A percentile compares a stretch with the other conserved stretches of the same genome.
phyloP scores from a whole-genome alignment of 23 tunicate species.

The Phallusia fumigata region DNA sequence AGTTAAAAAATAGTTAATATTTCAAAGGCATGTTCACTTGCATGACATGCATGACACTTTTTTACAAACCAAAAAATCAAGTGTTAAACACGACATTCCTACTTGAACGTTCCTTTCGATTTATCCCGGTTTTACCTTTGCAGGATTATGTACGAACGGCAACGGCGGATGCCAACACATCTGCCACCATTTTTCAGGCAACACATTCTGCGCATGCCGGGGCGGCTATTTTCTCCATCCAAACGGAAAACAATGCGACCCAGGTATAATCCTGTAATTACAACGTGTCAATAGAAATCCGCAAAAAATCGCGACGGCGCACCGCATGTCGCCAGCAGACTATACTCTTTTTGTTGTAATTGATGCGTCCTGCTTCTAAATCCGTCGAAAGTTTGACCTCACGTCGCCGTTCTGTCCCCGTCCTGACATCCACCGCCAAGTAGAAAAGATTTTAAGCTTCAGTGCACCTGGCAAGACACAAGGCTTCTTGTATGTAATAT shows the following conservation, averaged over 20 bases:
- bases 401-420: not conserved
- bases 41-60: too few relatives aligned
- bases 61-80: too few relatives aligned
- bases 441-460: too few relatives aligned
- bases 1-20: too few relatives aligned
- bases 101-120: too few relatives aligned
- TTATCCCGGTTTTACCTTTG: not conserved
- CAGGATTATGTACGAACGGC: conserved; percentile 66
- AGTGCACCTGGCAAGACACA: too few relatives aligned
- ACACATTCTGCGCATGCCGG: conserved; percentile 40
- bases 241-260: conserved; percentile 42
- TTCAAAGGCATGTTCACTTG: too few relatives aligned
- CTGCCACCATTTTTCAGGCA: conserved; percentile 18
- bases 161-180: conserved; percentile 79
- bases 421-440: not conserved
- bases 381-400: conserved; percentile 14
- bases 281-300: not conserved
- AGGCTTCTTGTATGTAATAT: too few relatives aligned
- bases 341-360: not conserved
- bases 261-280: conserved; percentile 2
- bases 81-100: too few relatives aligned
- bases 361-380: conserved; percentile 2
- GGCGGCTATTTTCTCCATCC: conserved; percentile 50
- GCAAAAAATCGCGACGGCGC: not conserved
- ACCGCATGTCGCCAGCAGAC: not conserved